Percentiles rank a stretch among this genome's conserved stretches.
Evolutionary conservation across 2,113 vertebrate genomes (phyloP).

Genomic region (Theristicus caerulescens): DNA sequence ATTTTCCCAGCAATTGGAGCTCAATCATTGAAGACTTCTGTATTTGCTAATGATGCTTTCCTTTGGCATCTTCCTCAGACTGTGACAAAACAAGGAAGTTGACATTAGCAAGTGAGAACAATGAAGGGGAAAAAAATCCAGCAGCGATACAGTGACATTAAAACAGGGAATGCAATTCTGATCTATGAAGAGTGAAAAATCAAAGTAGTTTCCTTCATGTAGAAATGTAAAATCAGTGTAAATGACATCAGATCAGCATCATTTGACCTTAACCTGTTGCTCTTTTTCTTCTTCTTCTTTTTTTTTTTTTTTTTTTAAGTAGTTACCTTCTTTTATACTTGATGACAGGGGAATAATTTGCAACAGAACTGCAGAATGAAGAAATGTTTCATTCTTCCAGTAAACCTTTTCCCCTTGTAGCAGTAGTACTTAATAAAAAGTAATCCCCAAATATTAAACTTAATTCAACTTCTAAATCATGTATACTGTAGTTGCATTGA

Average conservation of each 20-base stretch:
- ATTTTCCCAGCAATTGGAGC: neutral
- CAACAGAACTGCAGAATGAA: neutral
- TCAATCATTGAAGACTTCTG: neutral
- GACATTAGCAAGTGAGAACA: neutral
- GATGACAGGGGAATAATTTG: neutral
- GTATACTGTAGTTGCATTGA: slow-evolving; percentile 14
- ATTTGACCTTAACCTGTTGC: neutral
- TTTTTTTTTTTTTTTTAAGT: neutral
- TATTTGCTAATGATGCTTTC: neutral
- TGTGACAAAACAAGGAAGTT: neutral
- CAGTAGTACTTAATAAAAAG: slow-evolving; percentile 39
- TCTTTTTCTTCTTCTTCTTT: neutral
- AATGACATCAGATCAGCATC: neutral
- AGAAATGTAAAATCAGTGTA: neutral
- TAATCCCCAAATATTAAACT: slow-evolving; percentile 63
- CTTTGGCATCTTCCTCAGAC: neutral
- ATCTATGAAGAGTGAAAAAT: neutral
- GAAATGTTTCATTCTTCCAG: slow-evolving; percentile 14
- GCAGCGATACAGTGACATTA: neutral
- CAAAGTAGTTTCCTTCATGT: neutral
- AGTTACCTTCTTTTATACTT: neutral
- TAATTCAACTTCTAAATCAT: slow-evolving; percentile 56
- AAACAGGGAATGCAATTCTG: neutral
- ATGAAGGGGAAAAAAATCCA: neutral
- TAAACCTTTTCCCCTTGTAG: neutral